Percentiles rank a stretch among this genome's conserved stretches.
Conservation (phyloP, 2,113 vertebrate species). For the Neofelis nebulosa region DNA sequence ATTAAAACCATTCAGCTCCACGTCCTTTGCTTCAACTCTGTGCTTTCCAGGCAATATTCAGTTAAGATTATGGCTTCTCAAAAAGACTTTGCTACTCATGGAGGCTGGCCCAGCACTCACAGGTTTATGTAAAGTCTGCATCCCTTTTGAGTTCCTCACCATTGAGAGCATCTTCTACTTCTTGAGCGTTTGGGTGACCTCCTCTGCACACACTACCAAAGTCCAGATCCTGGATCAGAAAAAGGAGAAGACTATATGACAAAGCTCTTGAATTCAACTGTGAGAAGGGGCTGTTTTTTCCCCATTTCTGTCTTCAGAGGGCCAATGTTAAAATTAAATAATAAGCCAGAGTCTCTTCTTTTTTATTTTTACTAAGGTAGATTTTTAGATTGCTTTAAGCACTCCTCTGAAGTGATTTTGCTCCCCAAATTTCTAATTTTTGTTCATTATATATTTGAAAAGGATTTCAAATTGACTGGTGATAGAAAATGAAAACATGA, state of each 20-base stretch:
- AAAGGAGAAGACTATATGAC: neutral
- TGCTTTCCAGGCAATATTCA: neutral
- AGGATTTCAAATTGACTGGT: conserved; percentile 37
- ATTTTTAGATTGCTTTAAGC: conserved; percentile 40
- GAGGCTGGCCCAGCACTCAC: neutral
- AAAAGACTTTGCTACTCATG: neutral
- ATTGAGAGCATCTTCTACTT: neutral
- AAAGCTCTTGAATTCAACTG: neutral
- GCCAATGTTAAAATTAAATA: conserved; percentile 39
- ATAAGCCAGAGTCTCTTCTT: neutral
- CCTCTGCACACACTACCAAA: neutral
- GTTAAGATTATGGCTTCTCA: neutral
- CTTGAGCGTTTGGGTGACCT: neutral
- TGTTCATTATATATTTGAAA: conserved; percentile 48
- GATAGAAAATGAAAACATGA: conserved; percentile 57
- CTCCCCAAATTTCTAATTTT: conserved; percentile 37
- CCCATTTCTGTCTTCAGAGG: neutral
- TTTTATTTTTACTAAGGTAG: neutral
- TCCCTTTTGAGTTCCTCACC: neutral
- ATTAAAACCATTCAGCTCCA: neutral
- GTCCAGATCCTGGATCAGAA: neutral
- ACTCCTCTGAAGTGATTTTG: conserved; percentile 43
- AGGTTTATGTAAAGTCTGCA: no score
- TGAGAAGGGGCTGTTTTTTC: neutral
- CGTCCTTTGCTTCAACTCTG: neutral